Conservation (phyloP, 1,140 invertebrate species). For the Macrocentrus cingulum region DNA sequence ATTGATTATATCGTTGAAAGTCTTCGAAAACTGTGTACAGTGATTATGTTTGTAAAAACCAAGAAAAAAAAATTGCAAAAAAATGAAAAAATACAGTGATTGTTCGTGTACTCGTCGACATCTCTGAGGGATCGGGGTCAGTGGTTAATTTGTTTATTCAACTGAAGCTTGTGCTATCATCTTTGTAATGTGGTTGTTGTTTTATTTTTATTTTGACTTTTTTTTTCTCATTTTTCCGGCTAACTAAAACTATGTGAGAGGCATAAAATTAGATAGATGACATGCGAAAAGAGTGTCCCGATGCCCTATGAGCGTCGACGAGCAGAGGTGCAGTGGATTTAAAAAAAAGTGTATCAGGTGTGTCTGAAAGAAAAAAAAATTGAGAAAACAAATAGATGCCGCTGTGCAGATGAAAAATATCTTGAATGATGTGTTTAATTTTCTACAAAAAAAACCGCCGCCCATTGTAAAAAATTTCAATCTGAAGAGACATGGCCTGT, state of each 20-base stretch:
- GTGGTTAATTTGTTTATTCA: not conserved
- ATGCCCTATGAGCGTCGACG: conserved; percentile 25
- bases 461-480: conserved; percentile 9
- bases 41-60: too few species aligned
- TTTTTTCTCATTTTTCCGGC: not conserved
- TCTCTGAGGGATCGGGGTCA: conserved; percentile 38
- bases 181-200: not conserved
- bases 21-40: conserved; percentile 49
- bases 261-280: not conserved
- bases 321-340: conserved; percentile 30
- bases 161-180: not conserved
- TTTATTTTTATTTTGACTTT: too few species aligned
- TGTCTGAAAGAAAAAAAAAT: conserved; percentile 27
- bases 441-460: conserved; percentile 15
- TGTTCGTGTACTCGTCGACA: conserved; percentile 54
- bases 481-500: not conserved
- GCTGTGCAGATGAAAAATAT: conserved; percentile 24
- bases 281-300: conserved; percentile 3
- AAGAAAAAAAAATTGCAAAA: too few species aligned
- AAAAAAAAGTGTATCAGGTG: conserved; percentile 27
- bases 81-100: conserved; percentile 45
- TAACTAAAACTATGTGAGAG: not conserved
- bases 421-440: conserved; percentile 26
- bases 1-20: conserved; percentile 29
- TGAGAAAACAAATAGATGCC: conserved; percentile 25